Percentiles rank a stretch among this genome's conserved stretches.
Conservation (phyloP, 2,888 invertebrate species). For the Tortricodes alternella region DNA sequence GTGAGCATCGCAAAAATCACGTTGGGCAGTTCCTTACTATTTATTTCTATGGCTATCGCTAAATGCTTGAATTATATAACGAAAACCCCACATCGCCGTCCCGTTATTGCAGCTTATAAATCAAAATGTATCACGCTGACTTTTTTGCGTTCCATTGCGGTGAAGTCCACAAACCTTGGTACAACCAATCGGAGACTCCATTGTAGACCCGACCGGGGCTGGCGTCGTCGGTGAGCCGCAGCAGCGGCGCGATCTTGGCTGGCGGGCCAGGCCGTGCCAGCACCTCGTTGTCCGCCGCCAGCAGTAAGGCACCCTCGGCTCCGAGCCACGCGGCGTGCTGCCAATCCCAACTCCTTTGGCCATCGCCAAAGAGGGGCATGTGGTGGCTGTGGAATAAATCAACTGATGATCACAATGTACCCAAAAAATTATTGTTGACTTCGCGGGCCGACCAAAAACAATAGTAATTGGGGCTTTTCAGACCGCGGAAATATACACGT, state of each 20-base stretch:
- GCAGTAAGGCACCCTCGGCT: conserved; percentile 88
- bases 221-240: conserved; percentile 89
- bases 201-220: conserved; percentile 92
- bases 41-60: no score
- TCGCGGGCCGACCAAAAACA: no score
- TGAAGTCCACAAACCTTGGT: no score
- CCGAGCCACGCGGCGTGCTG: conserved; percentile 94
- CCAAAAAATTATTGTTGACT: neutral
- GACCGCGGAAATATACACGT: no score
- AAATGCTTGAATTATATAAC: no score
- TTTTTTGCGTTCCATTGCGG: no score
- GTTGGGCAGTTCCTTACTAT: no score
- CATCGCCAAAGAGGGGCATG: conserved; percentile 91
- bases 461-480: no score
- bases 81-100: no score
- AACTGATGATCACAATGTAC: neutral
- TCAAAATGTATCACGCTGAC: no score
- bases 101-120: no score
- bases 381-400: conserved; percentile 85
- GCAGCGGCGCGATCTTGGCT: conserved; percentile 84
- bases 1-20: no score
- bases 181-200: conserved; percentile 97
- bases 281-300: conserved; percentile 95
- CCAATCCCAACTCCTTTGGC: conserved; percentile 86
- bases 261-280: conserved; percentile 90